Base-by-base conservation (phyloP, 1,140 invertebrate genomes). In the Drosophila azteca region DNA sequence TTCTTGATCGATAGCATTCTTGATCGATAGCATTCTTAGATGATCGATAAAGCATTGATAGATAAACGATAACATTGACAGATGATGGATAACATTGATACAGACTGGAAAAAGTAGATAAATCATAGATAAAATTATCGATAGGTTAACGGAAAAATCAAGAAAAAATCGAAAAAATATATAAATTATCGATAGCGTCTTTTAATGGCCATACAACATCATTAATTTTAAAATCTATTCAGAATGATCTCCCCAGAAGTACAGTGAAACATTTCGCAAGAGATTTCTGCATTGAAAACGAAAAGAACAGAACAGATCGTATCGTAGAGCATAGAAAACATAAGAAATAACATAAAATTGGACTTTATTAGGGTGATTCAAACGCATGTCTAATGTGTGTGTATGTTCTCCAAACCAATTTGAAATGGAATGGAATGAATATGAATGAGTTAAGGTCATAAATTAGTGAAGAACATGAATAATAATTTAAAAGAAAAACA, bases 401-500 rank as follows among this genome's bases (percentile, higher is more conserved):
- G 41, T 65, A 29, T 15, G 26, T 45, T 17, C 22, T 51, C 43
- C 55, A 72, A 71, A 58, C 52, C 43, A 15, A 48, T 68, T 43
- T 17, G 11, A 62, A 77, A 57, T 81, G 81, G 87, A 81, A 39
- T 17, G n/a, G 57, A 77, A 57, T 81, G 81, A 85, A 81, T 81
- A 69, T 75, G 62, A 87, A 87, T 70, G 77, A 85, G 77, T 62
- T 57, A 29, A 52, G 72, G 74, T 58, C 57, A 65, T 87, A 85
- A 85, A 81, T 78, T 82, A 81, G 67, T 54, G 4, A 62, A 57
- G 39, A 84, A 84, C 64, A 79, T 60, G 72, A 26, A 20, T 20
- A 55, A 74, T 73, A 77, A 84, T 64, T 84, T 65, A 64, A 67
- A 51, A 50, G 35, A 60, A 71, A 71, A 0, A 31, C 51, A 44